These are phyloP conservation scores for Drosophila bocki DNA, from an alignment of 1,140 invertebrate genomes.

Conservation along the genomic window DNA sequence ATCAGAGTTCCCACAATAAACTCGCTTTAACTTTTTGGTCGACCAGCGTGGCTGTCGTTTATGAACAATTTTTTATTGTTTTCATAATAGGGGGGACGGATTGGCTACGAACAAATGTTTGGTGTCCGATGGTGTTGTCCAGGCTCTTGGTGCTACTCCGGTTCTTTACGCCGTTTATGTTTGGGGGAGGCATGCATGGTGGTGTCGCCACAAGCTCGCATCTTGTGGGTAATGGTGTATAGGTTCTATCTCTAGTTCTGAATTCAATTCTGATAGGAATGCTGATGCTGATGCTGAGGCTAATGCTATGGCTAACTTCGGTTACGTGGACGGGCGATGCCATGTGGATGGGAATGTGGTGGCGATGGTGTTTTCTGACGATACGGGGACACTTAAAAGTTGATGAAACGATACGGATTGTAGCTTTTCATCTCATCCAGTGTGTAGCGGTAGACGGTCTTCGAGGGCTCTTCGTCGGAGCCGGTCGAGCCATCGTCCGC, in stretches of 20 bases:
- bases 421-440: conserved; percentile 75
- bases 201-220: conserved; percentile 6
- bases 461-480: conserved; percentile 53
- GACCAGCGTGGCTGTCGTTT: conserved; percentile 34
- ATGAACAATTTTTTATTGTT: conserved; percentile 61
- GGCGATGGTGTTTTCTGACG: conserved; percentile 4
- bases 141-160: conserved; percentile 4
- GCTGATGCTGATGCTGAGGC: neutral
- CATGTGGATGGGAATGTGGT: neutral
- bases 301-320: conserved; percentile 12
- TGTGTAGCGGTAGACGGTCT: conserved; percentile 63
- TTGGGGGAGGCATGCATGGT: conserved; percentile 30
- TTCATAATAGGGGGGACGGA: conserved; percentile 11
- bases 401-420: conserved; percentile 70
- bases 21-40: neutral
- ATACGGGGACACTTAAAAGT: conserved; percentile 49
- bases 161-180: conserved; percentile 14
- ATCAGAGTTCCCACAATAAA: neutral
- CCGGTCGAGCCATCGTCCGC: conserved; percentile 54
- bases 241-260: neutral
- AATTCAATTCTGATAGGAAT: neutral
- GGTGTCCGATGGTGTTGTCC: conserved; percentile 7
- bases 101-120: neutral
- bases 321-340: conserved; percentile 2
- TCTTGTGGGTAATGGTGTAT: conserved; percentile 4